These are phyloP conservation scores for Sepioteuthis lessoniana DNA, from an alignment of 2,888 invertebrate species.

Conservation along the genomic window DNA sequence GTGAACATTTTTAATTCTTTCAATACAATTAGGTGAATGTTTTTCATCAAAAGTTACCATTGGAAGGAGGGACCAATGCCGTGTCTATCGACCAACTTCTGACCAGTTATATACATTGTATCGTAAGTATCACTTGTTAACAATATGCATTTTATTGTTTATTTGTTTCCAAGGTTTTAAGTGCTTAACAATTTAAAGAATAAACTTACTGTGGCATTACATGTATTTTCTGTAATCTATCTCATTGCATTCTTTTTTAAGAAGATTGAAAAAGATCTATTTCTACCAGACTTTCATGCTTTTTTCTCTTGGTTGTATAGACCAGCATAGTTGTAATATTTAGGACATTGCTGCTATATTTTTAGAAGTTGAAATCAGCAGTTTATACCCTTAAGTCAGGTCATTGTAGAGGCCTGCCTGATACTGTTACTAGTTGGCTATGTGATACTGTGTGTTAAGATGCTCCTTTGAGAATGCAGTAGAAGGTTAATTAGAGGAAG, in stretches of 20 bases:
- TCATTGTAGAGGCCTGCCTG: too few species aligned
- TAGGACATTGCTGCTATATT: not conserved
- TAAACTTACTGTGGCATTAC: too few species aligned
- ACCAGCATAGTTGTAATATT: not conserved
- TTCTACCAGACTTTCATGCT: not conserved
- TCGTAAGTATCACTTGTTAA: slow-evolving; percentile 3
- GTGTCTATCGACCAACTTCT: not conserved
- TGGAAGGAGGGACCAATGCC: not conserved
- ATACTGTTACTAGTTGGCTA: too few species aligned
- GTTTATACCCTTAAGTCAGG: too few species aligned
- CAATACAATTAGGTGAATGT: not conserved
- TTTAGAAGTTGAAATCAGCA: not conserved
- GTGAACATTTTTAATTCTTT: not conserved
- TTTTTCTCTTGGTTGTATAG: not conserved
- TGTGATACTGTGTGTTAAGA: too few species aligned
- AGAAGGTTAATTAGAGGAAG: too few species aligned
- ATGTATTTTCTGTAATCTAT: not conserved
- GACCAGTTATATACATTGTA: not conserved
- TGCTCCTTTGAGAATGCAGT: too few species aligned
- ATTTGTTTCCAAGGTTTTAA: not conserved
- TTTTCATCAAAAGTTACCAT: not conserved
- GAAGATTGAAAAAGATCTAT: not conserved
- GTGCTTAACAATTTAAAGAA: too few species aligned
- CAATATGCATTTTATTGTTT: not conserved
- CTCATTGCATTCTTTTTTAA: not conserved